Evolutionary conservation across 2,888 invertebrate species (phyloP).

Genomic region (Philereme vetulata): DNA sequence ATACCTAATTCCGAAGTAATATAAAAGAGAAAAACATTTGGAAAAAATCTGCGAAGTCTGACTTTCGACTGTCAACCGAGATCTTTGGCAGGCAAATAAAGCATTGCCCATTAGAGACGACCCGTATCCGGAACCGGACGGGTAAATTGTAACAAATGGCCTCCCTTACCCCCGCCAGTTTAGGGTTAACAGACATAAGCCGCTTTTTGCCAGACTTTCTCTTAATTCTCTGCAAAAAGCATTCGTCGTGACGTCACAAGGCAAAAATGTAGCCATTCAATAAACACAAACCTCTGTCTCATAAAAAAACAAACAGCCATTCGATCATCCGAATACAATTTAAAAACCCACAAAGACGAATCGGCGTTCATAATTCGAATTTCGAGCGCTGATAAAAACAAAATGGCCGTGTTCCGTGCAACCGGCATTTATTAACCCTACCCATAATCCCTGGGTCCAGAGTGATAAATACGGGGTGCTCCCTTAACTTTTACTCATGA

Average conservation of each 20-base stretch:
- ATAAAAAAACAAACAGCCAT: constrained; percentile 38
- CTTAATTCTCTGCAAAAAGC: constrained; percentile 15
- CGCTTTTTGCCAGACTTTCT: constrained; percentile 31
- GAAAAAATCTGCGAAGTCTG: constrained; percentile 20
- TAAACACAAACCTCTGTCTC: constrained; percentile 32
- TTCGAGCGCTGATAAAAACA: constrained; percentile 71
- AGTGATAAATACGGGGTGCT: constrained; percentile 75
- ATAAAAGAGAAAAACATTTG: constrained; percentile 4
- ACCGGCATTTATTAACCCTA: constrained; percentile 76
- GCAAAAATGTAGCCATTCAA: constrained; percentile 11
- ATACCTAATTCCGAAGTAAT: background rate
- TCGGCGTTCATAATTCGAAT: constrained; percentile 72
- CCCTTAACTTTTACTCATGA: constrained; percentile 70
- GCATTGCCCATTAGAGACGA: constrained; percentile 56
- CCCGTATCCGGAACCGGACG: constrained; percentile 54
- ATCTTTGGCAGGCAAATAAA: constrained; percentile 60
- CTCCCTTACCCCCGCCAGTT: constrained; percentile 34
- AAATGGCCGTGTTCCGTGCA: constrained; percentile 62
- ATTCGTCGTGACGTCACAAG: constrained; percentile 9
- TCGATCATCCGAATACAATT: constrained; percentile 51
- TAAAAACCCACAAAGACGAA: constrained; percentile 59
- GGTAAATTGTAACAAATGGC: constrained; percentile 61
- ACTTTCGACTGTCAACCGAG: constrained; percentile 38
- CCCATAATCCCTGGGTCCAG: constrained; percentile 67
- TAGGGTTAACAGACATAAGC: constrained; percentile 35